Percentiles rank a stretch among this genome's conserved stretches.
Evolutionary conservation across 2,113 vertebrate species (phyloP).

Genomic region (Mola mola): DNA sequence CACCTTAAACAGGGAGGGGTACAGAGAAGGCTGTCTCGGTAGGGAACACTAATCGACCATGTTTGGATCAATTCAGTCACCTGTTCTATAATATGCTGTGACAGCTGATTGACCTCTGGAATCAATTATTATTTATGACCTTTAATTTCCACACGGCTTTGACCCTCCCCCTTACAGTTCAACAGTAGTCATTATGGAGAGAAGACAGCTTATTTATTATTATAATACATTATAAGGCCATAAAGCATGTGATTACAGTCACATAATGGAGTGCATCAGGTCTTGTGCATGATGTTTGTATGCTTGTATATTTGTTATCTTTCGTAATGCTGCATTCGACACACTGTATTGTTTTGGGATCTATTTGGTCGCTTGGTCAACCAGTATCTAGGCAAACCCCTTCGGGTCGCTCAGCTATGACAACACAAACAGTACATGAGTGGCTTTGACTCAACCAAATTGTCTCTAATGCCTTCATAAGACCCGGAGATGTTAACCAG

Average conservation of each 20-base stretch:
- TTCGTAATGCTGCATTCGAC: neutral
- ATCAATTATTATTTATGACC: constrained; percentile 54
- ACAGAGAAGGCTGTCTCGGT: constrained; percentile 9
- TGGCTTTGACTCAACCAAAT: constrained; percentile 28
- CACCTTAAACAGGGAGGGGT: constrained; percentile 18
- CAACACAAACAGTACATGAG: constrained; percentile 32
- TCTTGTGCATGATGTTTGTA: neutral
- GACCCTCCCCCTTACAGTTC: constrained; percentile 8
- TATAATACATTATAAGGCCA: no score
- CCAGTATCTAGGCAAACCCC: neutral
- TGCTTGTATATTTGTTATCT: no score
- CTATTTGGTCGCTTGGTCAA: constrained; percentile 42
- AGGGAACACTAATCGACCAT: constrained; percentile 62
- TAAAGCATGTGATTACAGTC: no score
- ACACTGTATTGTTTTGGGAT: constrained; percentile 8
- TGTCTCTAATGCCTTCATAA: constrained; percentile 21
- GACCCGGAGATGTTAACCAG: constrained; percentile 15
- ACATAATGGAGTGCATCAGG: no score
- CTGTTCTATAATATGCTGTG: constrained; percentile 46
- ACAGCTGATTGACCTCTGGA: constrained; percentile 57
- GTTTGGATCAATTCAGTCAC: constrained; percentile 64
- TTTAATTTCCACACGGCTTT: constrained; percentile 9
- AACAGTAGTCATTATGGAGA: no score
- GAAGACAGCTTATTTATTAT: no score
- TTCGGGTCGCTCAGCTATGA: constrained; percentile 14